These are phyloP conservation scores for Mystacornis crossleyi DNA, from an alignment of 2,113 vertebrate species.

Conservation along the genomic window DNA sequence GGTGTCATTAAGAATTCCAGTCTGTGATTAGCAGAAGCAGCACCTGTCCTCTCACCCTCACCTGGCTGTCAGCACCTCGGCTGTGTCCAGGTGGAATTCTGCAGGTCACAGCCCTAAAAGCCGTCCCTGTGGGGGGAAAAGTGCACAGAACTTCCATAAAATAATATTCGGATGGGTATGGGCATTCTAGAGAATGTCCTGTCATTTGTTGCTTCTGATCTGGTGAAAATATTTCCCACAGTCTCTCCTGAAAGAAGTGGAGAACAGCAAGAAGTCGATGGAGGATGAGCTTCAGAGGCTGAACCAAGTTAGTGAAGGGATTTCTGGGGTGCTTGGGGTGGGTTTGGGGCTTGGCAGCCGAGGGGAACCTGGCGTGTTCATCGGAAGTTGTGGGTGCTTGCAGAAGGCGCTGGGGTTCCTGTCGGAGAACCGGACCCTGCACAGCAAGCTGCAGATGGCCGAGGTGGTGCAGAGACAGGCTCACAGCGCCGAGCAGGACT, in stretches of 20 bases:
- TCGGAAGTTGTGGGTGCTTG: not conserved
- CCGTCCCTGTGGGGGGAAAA: not conserved
- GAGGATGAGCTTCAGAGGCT: constrained; percentile 87
- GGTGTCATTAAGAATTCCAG: not conserved
- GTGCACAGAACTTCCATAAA: not conserved
- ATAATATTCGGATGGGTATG: not conserved
- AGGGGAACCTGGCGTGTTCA: not conserved
- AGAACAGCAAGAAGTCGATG: constrained; percentile 82
- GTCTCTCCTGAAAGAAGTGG: constrained; percentile 84
- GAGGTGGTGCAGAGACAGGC: constrained; percentile 75
- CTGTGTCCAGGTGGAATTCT: not conserved
- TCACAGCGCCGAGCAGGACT: constrained; percentile 87
- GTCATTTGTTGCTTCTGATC: not conserved
- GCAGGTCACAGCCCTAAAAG: not conserved
- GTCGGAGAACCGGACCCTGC: constrained; percentile 82
- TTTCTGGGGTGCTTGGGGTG: not conserved
- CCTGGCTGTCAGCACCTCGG: not conserved
- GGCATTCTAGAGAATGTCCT: not conserved
- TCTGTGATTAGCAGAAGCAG: not conserved
- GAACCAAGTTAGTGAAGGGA: constrained; percentile 77
- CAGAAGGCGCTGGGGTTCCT: constrained; percentile 83
- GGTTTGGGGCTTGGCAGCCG: not conserved
- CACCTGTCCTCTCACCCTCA: not conserved
- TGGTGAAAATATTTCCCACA: constrained; percentile 4
- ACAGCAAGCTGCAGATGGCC: constrained; percentile 79